Base-by-base conservation (phyloP, 2,888 invertebrate species). In the Myopa tessellatipennis region DNA sequence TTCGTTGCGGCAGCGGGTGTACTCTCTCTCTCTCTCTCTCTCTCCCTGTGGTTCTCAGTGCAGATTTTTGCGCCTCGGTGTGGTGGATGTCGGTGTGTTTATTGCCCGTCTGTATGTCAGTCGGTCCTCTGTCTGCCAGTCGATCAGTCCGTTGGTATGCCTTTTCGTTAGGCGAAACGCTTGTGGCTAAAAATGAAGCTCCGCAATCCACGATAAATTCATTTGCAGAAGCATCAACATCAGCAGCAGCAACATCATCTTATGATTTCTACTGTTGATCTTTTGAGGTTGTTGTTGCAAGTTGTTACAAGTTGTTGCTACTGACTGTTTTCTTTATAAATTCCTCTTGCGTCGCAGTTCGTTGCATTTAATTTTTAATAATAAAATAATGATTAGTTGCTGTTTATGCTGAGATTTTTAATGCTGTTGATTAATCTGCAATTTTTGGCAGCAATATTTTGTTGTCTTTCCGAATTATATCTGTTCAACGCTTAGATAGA, bases 31-130 rank as follows among this genome's bases (percentile, higher is more conserved):
- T 45, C 45, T 10, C 45, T 8, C 45, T 45, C 45, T 45, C 45
- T 45, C 10, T 45, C 45, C 3, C 45, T 8, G 3, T 45, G 7
- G 6, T 2, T 45, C 7, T 10, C 6, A 45, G 45, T 45, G 45
- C 26, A 1, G 26, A 26, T 26, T 2, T 26, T 26, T 26, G 26
- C 26, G 26, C 26, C 26, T 26, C 26, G 1, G 26, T 26, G 26
- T 26, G 26, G 26, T 26, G 26, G 26, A 26, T 26, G 26, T 2
- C 26, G 26, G 26, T 26, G 26, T 26, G 10, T 26, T 61, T n/a
- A 10, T 36, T 58, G 55, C 26, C 52, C 14, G 50, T 71, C 14
- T 58, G 71, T 71, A 14, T 71, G 55, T 71, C 52, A 26, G 50
- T 50, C 50, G 1, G 50, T 50, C 14, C 2, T 50, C 50, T 14